A percentile compares a stretch with the other conserved stretches of the same genome.
Conservation (phyloP, 2,113 vertebrate species). For the Talpa occidentalis region DNA sequence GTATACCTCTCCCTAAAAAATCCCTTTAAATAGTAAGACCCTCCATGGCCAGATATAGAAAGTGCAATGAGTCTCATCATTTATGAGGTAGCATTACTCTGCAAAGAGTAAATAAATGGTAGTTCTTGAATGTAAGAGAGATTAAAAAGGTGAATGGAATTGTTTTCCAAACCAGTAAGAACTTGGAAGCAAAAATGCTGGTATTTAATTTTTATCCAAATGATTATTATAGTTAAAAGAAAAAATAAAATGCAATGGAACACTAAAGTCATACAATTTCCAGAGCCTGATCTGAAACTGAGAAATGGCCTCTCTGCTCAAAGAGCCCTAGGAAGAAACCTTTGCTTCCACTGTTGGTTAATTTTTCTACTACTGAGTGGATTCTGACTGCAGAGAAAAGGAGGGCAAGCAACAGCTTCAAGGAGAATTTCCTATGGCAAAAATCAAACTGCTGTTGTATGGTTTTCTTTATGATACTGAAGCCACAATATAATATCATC, state of each 20-base stretch:
- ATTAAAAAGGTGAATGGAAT: neutral
- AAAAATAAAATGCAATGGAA: neutral
- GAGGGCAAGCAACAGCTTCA: neutral
- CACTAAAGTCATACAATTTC: neutral
- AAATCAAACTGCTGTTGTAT: conserved; percentile 53
- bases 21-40: neutral
- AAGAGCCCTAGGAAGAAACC: neutral
- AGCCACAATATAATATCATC: conserved; percentile 51
- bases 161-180: neutral
- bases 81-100: neutral
- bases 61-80: conserved; percentile 20
- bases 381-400: conserved; percentile 47
- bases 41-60: conserved; percentile 33
- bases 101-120: neutral
- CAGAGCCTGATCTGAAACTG: neutral
- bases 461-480: neutral
- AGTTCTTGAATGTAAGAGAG: neutral
- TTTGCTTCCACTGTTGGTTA: conserved; percentile 54
- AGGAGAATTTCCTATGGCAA: neutral
- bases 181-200: neutral
- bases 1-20: conserved; percentile 56
- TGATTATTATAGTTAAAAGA: neutral
- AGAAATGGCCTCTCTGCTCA: conserved; percentile 41
- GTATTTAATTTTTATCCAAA: conserved; percentile 48
- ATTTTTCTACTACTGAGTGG: conserved; percentile 46